phyloP scores from a whole-genome alignment of 1,140 invertebrate genomes.

The Zaprionus capensis region DNA sequence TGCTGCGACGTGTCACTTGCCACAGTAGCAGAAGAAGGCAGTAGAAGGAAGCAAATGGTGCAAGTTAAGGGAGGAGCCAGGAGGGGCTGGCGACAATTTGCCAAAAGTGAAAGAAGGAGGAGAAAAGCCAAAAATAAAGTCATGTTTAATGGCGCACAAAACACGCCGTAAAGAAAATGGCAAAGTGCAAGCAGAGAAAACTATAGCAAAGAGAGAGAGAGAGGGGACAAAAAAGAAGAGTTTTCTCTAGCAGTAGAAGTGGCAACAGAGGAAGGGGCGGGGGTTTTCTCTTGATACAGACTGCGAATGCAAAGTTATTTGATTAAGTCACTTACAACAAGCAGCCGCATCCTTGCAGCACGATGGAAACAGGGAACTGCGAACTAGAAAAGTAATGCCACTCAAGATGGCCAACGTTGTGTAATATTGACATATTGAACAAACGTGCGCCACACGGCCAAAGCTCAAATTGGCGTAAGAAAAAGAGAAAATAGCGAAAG shows the following conservation, averaged over 20 bases:
- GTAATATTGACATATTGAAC: constrained; percentile 83
- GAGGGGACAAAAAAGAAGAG: constrained; percentile 1
- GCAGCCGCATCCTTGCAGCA: neutral
- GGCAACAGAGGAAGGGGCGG: neutral
- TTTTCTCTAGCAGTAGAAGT: neutral
- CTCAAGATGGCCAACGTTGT: constrained; percentile 63
- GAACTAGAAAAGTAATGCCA: constrained; percentile 56
- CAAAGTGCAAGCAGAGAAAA: constrained; percentile 21
- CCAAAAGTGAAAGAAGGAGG: constrained; percentile 20
- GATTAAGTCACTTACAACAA: constrained; percentile 77
- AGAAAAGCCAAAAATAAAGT: constrained; percentile 44
- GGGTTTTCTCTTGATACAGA: constrained; percentile 1
- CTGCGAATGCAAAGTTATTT: constrained; percentile 79
- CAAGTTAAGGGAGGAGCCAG: neutral
- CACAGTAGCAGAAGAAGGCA: neutral
- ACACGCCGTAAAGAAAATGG: constrained; percentile 42
- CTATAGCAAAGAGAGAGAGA: constrained; percentile 11
- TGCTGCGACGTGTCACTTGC: constrained; percentile 30
- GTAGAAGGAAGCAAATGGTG: neutral
- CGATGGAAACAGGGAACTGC: neutral
- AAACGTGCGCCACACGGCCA: constrained; percentile 66
- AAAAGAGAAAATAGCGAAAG: neutral
- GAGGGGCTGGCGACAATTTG: constrained; percentile 36
- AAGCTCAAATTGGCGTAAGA: constrained; percentile 9
- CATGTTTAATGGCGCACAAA: constrained; percentile 55